Base-by-base conservation (phyloP, 1,140 invertebrate genomes). In the Heliconius congener region DNA sequence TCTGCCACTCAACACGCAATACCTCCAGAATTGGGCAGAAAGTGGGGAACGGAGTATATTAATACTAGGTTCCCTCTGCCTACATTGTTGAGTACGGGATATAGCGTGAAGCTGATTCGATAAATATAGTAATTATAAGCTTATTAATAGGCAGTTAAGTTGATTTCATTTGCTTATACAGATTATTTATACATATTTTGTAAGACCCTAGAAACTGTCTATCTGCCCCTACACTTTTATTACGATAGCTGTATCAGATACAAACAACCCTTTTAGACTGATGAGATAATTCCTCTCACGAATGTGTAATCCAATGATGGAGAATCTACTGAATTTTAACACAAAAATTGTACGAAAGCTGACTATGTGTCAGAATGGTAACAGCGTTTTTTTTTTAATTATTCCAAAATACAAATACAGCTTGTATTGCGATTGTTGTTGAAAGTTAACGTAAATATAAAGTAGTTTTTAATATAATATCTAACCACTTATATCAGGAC, bases 251-350 rank as follows among this genome's bases (percentile, higher is more conserved):
- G 19, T 77, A 75, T 70, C 76, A 60, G 80, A 79, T 77, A 73
- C 80, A 81, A 34, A 73, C 66, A 71, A 81, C 71, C 80, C 80
- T 81, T 81, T 81, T 81, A 81, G 73, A 74, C 60, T 81, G 80
- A 81, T 81, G 76, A 81, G 76, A 77, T 81, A 81, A 81, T 81
- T 81, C 79, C 74, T 30, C 75, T 81, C 71, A 71, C 52, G 37
- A 71, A 73, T 81, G 52, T 77, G 71, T 55, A 70, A 81, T 81
- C 75, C 79, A 57, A 70, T 81, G 72, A 77, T 27, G 60, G 1
- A 77, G 75, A 73, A 75, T 27, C 60, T 66, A 30, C 60, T 66
- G 60, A 66, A 66, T 66, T 66, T 66, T 6, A 66, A 66, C 23
- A 66, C 55, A 66, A 66, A 66, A 66, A 13, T 27, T 16, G 11